phyloP scores from a whole-genome alignment of 1,140 invertebrate species.

The Pentalonia nigronervosa region DNA sequence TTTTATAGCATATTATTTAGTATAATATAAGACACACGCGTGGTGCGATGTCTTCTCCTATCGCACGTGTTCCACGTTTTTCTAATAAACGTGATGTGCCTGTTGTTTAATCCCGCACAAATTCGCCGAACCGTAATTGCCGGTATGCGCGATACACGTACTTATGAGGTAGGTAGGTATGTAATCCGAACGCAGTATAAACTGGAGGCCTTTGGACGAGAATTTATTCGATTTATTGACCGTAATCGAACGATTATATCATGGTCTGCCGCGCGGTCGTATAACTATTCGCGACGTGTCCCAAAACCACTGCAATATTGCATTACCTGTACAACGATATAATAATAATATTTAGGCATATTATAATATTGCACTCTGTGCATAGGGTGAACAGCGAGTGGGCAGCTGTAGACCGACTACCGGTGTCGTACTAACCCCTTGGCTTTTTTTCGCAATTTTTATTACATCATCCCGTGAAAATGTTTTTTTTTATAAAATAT shows the following conservation, averaged over 20 bases:
- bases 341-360: no score
- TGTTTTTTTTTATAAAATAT: not conserved
- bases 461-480: not conserved
- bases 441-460: not conserved
- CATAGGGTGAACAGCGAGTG: no score
- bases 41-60: no score
- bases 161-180: no score
- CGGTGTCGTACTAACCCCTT: no score
- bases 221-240: conserved; percentile 14
- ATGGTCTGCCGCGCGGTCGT: not conserved
- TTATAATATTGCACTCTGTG: not conserved
- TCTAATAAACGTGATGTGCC: conserved; percentile 21
- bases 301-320: not conserved
- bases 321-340: not conserved
- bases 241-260: not conserved
- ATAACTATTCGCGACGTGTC: conserved; percentile 18
- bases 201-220: not conserved
- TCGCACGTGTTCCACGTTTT: not conserved
- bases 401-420: no score
- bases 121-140: not conserved
- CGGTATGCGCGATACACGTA: not conserved
- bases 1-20: no score
- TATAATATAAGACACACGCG: not conserved
- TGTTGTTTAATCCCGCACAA: not conserved
- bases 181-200: not conserved